Evolutionary conservation across 2,113 vertebrate species (phyloP).

Genomic region (Triplophysa siluroides): DNA sequence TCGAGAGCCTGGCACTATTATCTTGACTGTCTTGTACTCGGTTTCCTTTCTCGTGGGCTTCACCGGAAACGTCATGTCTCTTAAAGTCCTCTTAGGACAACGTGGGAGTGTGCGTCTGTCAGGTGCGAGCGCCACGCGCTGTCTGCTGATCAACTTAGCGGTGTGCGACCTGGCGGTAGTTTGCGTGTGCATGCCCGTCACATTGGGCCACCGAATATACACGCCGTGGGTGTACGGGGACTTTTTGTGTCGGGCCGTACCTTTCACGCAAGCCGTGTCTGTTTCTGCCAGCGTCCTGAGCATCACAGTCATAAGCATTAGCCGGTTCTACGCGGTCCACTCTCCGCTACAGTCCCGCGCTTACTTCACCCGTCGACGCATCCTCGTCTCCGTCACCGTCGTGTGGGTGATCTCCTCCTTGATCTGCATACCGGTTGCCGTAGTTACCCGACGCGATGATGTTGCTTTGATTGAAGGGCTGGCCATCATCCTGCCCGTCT

Average conservation of each 20-base stretch:
- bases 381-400: slow-evolving; percentile 60
- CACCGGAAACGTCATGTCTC: slow-evolving; percentile 67
- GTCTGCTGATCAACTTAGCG: slow-evolving; percentile 68
- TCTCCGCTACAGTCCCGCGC: slow-evolving; percentile 65
- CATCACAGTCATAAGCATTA: slow-evolving; percentile 69
- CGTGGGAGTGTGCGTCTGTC: slow-evolving; percentile 63
- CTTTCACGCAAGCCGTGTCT: slow-evolving; percentile 71
- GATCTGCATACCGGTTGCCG: slow-evolving; percentile 62
- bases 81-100: slow-evolving; percentile 60
- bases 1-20: slow-evolving; percentile 66
- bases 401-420: slow-evolving; percentile 66
- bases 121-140: slow-evolving; percentile 62
- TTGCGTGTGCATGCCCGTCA: slow-evolving; percentile 72
- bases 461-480: slow-evolving; percentile 70
- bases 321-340: slow-evolving; percentile 71
- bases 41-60: slow-evolving; percentile 67
- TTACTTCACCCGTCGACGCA: slow-evolving; percentile 64
- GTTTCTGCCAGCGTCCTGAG: slow-evolving; percentile 71
- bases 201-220: slow-evolving; percentile 68
- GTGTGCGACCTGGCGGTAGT: slow-evolving; percentile 73
- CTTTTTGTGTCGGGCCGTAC: slow-evolving; percentile 68
- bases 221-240: slow-evolving; percentile 70
- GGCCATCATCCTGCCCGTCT: slow-evolving; percentile 67
- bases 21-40: slow-evolving; percentile 65
- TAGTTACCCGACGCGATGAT: slow-evolving; percentile 56